Evolutionary conservation across 2,113 vertebrate species (phyloP).

Genomic region (Triplophysa siluroides): DNA sequence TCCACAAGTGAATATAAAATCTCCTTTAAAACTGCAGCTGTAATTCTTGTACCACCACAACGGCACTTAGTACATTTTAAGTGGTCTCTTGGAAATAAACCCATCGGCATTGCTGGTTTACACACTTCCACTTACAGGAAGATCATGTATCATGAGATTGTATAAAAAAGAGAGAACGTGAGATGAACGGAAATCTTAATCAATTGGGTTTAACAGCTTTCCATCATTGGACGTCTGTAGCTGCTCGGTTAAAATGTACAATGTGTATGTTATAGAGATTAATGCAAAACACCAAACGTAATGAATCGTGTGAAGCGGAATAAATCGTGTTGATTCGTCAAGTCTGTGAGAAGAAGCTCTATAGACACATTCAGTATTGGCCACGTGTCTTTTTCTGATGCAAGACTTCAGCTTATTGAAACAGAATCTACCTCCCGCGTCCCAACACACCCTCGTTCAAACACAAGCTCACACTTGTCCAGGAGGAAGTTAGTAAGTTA

Average conservation of each 20-base stretch:
- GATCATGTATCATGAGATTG: neutral
- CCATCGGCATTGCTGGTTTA: no score
- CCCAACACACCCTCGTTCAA: conserved; percentile 37
- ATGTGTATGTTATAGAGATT: neutral
- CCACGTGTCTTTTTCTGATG: conserved; percentile 72
- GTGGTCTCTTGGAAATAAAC: no score
- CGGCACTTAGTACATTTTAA: no score
- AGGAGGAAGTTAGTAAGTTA: conserved; percentile 3
- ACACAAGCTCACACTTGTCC: conserved; percentile 33
- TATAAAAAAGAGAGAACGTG: neutral
- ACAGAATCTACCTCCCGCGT: conserved; percentile 58
- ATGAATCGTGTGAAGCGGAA: neutral
- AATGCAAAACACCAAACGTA: neutral
- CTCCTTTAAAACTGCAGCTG: neutral
- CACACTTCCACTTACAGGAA: no score
- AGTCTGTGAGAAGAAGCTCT: neutral
- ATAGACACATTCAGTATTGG: neutral
- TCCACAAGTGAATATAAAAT: neutral
- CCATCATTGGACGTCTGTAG: neutral
- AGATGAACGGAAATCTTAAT: neutral
- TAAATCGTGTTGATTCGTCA: neutral
- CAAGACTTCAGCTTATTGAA: conserved; percentile 70
- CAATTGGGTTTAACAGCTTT: neutral
- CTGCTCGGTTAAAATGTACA: neutral
- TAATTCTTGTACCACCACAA: neutral